A percentile compares a stretch with the other conserved stretches of the same genome.
Evolutionary conservation across 2,113 vertebrate genomes (phyloP).

Genomic region (Aspidoscelis tigris): DNA sequence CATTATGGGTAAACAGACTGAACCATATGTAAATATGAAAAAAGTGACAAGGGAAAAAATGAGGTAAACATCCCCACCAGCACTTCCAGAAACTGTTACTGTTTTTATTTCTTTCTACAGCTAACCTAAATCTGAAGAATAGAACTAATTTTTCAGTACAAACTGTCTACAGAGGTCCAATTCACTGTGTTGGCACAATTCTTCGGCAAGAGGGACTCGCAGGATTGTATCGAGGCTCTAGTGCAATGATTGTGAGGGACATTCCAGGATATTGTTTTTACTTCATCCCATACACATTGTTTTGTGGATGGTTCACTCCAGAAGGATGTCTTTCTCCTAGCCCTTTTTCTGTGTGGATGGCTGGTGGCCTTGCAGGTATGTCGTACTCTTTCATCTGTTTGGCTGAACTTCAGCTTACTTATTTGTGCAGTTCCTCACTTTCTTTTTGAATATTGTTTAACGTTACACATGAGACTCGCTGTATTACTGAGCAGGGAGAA

Average conservation of each 20-base stretch:
- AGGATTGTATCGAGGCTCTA: conserved; percentile 88
- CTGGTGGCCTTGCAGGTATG: conserved; percentile 93
- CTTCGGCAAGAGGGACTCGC: conserved; percentile 85
- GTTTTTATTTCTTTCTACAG: conserved; percentile 65
- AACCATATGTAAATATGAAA: not conserved
- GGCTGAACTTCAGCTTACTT: not conserved
- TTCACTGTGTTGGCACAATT: conserved; percentile 89
- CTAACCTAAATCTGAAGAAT: conserved; percentile 73
- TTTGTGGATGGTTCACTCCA: conserved; percentile 84
- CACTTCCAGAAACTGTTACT: no score
- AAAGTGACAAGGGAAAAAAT: not conserved
- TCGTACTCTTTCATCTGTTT: not conserved
- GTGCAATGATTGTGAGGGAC: conserved; percentile 93
- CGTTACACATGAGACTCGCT: no score
- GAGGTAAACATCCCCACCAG: not conserved
- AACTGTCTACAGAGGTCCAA: conserved; percentile 83
- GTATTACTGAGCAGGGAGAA: no score
- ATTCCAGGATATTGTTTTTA: conserved; percentile 92
- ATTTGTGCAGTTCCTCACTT: not conserved
- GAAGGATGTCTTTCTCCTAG: conserved; percentile 74
- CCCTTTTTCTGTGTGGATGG: conserved; percentile 84
- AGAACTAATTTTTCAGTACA: conserved; percentile 67
- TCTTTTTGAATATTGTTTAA: not conserved
- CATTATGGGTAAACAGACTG: not conserved
- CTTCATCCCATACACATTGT: conserved; percentile 89